Evolutionary conservation across 2,113 vertebrate genomes (phyloP).

Genomic region (Scopus umbretta): DNA sequence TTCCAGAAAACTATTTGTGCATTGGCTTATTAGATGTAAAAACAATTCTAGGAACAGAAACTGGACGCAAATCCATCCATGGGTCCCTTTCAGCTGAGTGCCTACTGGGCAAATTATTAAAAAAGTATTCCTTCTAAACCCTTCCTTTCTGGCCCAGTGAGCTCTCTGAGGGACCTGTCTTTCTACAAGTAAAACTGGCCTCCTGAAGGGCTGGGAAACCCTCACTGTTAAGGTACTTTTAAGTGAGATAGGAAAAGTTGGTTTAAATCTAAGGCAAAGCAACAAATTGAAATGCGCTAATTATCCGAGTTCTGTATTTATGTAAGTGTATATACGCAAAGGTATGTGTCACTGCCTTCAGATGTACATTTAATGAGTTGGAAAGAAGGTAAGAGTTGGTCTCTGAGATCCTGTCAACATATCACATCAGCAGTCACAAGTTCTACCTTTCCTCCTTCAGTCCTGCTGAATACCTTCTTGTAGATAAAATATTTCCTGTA

Average conservation of each 20-base stretch:
- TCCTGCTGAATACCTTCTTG: neutral
- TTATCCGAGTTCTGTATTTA: neutral
- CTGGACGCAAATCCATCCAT: neutral
- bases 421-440: neutral
- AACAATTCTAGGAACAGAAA: neutral
- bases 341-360: neutral
- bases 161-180: neutral
- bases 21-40: neutral
- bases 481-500: neutral
- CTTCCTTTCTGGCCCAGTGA: neutral
- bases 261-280: neutral
- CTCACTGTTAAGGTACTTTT: neutral
- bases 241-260: neutral
- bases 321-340: neutral
- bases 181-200: accelerated
- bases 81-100: neutral
- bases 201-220: neutral
- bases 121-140: neutral
- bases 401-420: neutral
- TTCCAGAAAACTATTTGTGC: neutral
- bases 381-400: neutral
- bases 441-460: neutral
- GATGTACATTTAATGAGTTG: neutral
- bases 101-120: neutral
- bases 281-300: neutral